Evolutionary conservation across 2,888 invertebrate genomes (phyloP).

Genomic region (Zonitis immaculata): DNA sequence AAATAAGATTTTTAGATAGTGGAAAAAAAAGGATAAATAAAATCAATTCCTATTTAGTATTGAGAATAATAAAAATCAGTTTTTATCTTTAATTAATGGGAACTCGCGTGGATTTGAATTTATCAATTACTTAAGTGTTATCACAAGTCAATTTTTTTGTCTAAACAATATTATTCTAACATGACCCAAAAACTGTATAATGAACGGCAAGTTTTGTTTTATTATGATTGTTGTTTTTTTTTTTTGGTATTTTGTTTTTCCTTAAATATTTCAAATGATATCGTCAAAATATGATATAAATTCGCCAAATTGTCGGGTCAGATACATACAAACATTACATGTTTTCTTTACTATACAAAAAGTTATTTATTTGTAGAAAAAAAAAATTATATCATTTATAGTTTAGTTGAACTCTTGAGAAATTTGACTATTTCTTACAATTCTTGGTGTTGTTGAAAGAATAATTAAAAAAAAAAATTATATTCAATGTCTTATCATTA

Average conservation of each 20-base stretch:
- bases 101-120: slow-evolving; percentile 2
- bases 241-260: too few species aligned
- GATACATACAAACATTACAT: too few species aligned
- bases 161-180: slow-evolving; percentile 1
- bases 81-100: slow-evolving; percentile 2
- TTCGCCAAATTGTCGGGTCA: neutral
- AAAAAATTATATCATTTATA: neutral
- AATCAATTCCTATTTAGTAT: neutral
- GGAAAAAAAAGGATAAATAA: neutral
- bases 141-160: slow-evolving; percentile 2
- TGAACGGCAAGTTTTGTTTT: neutral
- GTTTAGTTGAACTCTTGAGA: neutral
- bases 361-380: neutral
- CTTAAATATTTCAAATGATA: neutral
- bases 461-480: too few species aligned
- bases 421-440: neutral
- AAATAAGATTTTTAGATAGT: neutral
- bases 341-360: neutral
- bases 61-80: neutral
- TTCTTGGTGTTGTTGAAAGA: neutral
- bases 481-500: neutral
- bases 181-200: neutral
- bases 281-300: neutral
- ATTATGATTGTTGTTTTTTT: neutral
- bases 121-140: slow-evolving; percentile 2